These are phyloP conservation scores for Phenganax marumi DNA, from an alignment of 92 coral and sea anemone species.

Conservation along the genomic window DNA sequence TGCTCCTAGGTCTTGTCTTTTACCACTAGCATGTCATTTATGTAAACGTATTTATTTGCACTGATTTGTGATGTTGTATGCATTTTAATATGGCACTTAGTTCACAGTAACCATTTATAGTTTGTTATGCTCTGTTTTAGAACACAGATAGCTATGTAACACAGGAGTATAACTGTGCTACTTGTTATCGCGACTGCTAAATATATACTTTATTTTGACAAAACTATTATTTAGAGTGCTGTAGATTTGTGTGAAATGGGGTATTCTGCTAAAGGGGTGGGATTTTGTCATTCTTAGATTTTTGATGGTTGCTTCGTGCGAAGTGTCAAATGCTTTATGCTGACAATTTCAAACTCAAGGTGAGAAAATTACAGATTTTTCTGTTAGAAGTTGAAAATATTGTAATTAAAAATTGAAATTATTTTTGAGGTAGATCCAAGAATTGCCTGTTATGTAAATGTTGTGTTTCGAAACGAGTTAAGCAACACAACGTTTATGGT, in stretches of 20 bases:
- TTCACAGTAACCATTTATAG: background rate
- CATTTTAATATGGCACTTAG: background rate
- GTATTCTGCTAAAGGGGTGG: background rate
- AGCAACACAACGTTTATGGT: background rate
- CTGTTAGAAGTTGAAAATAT: too few species aligned
- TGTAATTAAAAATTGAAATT: too few species aligned
- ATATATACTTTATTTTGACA: background rate
- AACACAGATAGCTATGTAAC: slow-evolving; percentile 10
- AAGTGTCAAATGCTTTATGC: too few species aligned
- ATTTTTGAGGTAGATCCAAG: too few species aligned
- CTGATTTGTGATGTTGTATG: background rate
- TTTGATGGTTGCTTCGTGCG: too few species aligned
- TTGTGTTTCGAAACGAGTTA: background rate
- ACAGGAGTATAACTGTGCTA: slow-evolving; percentile 17
- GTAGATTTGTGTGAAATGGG: background rate
- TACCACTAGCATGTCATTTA: background rate
- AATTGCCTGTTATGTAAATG: too few species aligned
- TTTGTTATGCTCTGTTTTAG: background rate
- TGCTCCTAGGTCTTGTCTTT: background rate
- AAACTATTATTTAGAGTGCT: background rate
- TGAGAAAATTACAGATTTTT: too few species aligned
- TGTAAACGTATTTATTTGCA: background rate
- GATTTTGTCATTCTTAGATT: too few species aligned
- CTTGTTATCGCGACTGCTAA: background rate
- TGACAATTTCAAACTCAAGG: too few species aligned